Evolutionary conservation across 2,888 invertebrate genomes (phyloP), one percentile per base, ranked within the genome.

Genomic region (Xanthorhoe spadicearia): DNA sequence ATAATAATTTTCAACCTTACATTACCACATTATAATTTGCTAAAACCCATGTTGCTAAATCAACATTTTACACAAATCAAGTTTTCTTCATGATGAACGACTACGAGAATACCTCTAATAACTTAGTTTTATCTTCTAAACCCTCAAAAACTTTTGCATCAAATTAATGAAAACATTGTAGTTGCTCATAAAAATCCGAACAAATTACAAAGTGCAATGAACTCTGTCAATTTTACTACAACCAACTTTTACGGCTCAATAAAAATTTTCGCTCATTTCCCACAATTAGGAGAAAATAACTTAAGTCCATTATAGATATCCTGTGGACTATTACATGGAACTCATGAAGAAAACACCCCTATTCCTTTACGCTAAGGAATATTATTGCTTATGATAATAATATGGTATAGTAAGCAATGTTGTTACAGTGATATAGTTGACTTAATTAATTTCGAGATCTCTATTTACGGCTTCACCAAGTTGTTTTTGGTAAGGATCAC

Each of bases 261-360:
- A 89, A 90, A 89, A 89, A 84, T 78, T 84, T 88, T 86, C 85
- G 83, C 83, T 85, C 83, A 85, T 87, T 89, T 86, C 83, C 83
- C 76, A 79, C 86, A 87, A 86, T 88, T 88, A 86, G 83, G 80
- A 73, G 77, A 72, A 77, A 74, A 77, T 75, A 70, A 77, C 74
- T 72, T 67, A 69, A 73, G 71, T 71, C 71, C 73, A 70, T 67
- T 71, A 70, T 71, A 67, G 66, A 73, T 69, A 71, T 61, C 64
- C 62, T 49, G 54, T 70, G 49, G 64, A 67, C 67, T 71, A 70
- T 55, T 58, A 62, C 49, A 64, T 64, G 49, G n/a, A 13, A 1
- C 10, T 10, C 58, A 35, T n/a, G 53, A 43, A 10, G 66, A 69
- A 65, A 55, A 38, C 28, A 60, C 66, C 70, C 43, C 8, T 69